Evolutionary conservation across 2,888 invertebrate species (phyloP).

Genomic region (Mystacides longicornis): DNA sequence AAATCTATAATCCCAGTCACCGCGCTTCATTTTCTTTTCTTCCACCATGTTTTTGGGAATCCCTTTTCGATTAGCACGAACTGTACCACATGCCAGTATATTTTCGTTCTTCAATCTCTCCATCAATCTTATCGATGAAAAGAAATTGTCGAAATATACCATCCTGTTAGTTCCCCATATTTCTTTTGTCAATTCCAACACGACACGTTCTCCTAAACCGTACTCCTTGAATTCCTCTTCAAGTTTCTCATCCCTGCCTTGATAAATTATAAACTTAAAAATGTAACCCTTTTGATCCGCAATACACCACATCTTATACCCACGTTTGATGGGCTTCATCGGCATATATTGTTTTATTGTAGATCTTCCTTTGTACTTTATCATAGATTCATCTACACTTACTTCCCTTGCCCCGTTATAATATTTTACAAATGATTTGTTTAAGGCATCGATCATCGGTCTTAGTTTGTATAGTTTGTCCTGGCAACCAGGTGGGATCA

Average conservation of each 20-base stretch:
- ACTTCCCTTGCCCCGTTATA: not conserved
- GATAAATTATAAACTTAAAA: conserved; percentile 26
- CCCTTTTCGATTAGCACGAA: too few relatives aligned
- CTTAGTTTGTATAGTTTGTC: not conserved
- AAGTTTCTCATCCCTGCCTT: conserved; percentile 25
- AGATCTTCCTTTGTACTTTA: not conserved
- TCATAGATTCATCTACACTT: not conserved
- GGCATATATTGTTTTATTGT: conserved; percentile 26
- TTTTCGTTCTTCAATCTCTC: not conserved
- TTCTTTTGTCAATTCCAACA: conserved; percentile 24
- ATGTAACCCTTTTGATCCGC: conserved; percentile 25
- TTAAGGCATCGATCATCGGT: not conserved
- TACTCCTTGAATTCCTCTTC: conserved; percentile 24
- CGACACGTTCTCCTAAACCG: conserved; percentile 27
- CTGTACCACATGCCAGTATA: too few relatives aligned
- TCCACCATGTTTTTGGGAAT: too few relatives aligned
- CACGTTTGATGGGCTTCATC: conserved; percentile 27
- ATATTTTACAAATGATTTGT: not conserved
- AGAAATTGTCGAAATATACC: too few relatives aligned
- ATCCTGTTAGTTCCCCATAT: conserved; percentile 17
- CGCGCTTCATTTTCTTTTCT: too few relatives aligned
- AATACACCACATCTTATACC: too few relatives aligned
- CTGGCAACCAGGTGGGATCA: not conserved
- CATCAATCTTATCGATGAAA: not conserved
- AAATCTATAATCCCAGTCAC: too few relatives aligned